Evolutionary conservation across 2,797 vertebrate genomes (phyloP), one percentile per base, ranked within the genome.

Genomic region (Staurois parvus): DNA sequence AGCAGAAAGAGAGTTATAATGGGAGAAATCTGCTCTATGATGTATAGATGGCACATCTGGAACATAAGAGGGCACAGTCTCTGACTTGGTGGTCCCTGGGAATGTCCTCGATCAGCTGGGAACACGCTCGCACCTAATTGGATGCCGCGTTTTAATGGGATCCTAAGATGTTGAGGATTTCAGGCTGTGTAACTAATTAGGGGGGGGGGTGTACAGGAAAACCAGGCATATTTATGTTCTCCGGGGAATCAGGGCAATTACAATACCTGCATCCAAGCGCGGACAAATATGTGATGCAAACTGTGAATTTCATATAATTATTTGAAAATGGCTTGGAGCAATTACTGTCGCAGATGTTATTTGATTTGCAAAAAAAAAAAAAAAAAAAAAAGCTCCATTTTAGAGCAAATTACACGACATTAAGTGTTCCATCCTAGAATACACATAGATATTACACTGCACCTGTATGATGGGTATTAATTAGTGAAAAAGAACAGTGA

Each of bases 231-330:
- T 64, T 64, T 64, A 13, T 78, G 76, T 40, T 26, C 76, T 79
- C 40, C 2, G 24, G 77, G 66, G 77, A 70, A 30, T 52, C 1
- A 30, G 66, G 28, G n/a, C 40, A 52, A 79, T 79, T 79, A 79
- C 28, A 69, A 2, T n/a, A 52, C 28, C 66, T 52, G 77, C 66
- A 56, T 69, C 77, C 68, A 42, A 79, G 28, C 28, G 28, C 40
- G 19, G 40, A 32, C n/a, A 26, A 52, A 79, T n/a, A 66, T 69
- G 62, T 52, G 28, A 79, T 69, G 64, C 17, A 79, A 79, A 79
- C 42, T 79, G 77, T 9, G 77, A 79, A 69, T 79, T 52, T 69
- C 66, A 32, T 79, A 17, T 79, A 79, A 79, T 79, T 79, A 79
- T 79, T 79, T 79, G 64, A 29, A 34, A 79, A 69, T 79, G 29